Percentiles rank a stretch among this genome's conserved stretches.
Evolutionary conservation across 2,797 vertebrate species (phyloP).

Genomic region (Hybognathus amarus): DNA sequence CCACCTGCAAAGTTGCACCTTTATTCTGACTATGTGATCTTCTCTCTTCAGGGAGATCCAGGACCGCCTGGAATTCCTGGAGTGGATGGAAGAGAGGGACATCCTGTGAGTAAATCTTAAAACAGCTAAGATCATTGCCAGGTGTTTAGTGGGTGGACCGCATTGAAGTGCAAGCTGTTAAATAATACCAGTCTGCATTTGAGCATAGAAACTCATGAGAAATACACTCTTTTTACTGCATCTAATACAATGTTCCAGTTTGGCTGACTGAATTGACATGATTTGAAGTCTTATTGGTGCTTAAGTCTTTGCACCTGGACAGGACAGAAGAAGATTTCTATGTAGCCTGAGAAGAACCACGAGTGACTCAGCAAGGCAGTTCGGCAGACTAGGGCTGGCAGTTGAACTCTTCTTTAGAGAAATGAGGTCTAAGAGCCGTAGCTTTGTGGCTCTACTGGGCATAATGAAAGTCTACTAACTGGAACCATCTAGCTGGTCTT

Average conservation of each 20-base stretch:
- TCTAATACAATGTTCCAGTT: background rate
- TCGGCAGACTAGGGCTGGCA: constrained; percentile 9
- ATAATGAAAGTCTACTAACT: constrained; percentile 13
- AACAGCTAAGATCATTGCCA: constrained; percentile 8
- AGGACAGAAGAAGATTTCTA: background rate
- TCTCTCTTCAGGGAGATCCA: constrained; percentile 83
- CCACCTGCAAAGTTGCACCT: background rate
- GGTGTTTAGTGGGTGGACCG: background rate
- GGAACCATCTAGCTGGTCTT: constrained; percentile 5
- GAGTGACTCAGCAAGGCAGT: constrained; percentile 32
- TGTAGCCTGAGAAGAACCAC: constrained; percentile 1
- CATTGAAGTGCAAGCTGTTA: background rate
- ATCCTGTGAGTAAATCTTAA: constrained; percentile 83
- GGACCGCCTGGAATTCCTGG: constrained; percentile 86
- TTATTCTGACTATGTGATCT: background rate
- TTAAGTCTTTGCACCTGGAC: constrained; percentile 7
- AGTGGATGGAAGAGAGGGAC: constrained; percentile 85
- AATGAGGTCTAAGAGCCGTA: background rate
- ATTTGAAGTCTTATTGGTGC: background rate
- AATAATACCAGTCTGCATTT: constrained; percentile 6
- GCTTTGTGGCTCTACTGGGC: background rate
- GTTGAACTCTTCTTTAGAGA: background rate
- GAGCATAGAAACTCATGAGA: background rate
- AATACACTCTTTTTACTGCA: background rate
- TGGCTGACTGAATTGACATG: constrained; percentile 10